These are phyloP conservation scores for Acanthococcus lagerstroemiae DNA, from an alignment of 2,888 invertebrate genomes.

Conservation along the genomic window DNA sequence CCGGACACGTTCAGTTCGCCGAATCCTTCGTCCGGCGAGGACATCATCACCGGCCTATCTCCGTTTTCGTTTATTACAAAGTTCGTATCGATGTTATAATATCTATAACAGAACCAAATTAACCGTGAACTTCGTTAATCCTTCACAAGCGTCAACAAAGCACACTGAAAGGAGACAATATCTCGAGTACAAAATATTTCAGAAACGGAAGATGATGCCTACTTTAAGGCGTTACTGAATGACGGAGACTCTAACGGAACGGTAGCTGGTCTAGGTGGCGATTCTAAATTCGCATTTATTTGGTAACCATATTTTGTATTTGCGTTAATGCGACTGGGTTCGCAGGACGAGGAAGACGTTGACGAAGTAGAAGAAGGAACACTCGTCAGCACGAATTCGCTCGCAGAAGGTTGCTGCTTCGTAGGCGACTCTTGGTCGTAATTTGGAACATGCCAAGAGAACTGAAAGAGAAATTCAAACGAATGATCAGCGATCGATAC, in stretches of 20 bases:
- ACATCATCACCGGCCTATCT: conserved; percentile 2
- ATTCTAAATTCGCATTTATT: conserved; percentile 33
- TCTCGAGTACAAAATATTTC: too few species aligned
- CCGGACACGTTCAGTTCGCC: conserved; percentile 31
- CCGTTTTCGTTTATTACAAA: conserved; percentile 19
- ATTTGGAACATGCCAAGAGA: conserved; percentile 8
- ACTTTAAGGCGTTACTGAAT: conserved; percentile 13
- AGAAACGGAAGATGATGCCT: too few species aligned
- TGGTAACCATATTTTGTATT: conserved; percentile 32
- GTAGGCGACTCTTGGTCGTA: conserved; percentile 21
- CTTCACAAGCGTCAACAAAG: too few species aligned
- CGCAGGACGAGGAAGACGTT: conserved; percentile 25
- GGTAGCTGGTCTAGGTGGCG: conserved; percentile 36
- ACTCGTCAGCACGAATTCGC: background rate
- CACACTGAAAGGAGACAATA: too few species aligned
- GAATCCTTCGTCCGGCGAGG: conserved; percentile 35
- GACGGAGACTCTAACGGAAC: conserved; percentile 33
- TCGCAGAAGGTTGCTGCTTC: conserved; percentile 11
- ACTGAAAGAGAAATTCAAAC: background rate
- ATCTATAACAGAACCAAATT: background rate
- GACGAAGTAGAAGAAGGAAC: conserved; percentile 1
- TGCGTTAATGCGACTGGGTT: conserved; percentile 24
- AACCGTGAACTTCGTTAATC: background rate
- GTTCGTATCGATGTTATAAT: conserved; percentile 24
- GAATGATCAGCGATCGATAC: background rate